Percentiles rank a stretch among this genome's conserved stretches.
phyloP scores from a whole-genome alignment of 2,113 vertebrate genomes.

The Alectura lathami region DNA sequence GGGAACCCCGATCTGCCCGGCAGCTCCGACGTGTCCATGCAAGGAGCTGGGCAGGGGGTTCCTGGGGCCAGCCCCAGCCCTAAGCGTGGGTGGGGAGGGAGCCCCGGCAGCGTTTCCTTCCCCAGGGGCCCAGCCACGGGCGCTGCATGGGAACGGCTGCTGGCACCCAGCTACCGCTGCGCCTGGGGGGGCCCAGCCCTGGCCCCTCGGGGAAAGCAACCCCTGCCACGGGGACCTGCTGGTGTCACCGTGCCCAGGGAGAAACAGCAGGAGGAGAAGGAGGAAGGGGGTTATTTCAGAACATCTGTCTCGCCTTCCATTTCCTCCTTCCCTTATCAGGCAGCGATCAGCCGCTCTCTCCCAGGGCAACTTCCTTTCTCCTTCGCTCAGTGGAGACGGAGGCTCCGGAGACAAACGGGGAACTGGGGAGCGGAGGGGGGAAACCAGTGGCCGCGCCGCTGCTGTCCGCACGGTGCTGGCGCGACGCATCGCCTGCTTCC shows the following conservation, averaged over 20 bases:
- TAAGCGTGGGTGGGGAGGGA: not conserved
- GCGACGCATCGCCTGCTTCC: constrained; percentile 5
- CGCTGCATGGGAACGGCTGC: not conserved
- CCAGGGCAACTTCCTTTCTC: constrained; percentile 45
- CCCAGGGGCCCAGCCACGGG: not conserved
- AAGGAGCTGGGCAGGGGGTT: not conserved
- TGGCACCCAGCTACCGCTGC: not conserved
- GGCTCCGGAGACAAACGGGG: constrained; percentile 1
- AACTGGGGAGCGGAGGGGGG: constrained; percentile 1
- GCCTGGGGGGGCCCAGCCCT: not conserved
- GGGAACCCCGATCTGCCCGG: not conserved
- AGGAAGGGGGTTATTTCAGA: not conserved
- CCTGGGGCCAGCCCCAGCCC: not conserved
- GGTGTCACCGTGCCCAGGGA: not conserved
- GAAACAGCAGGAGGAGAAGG: not conserved
- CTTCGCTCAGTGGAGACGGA: not conserved
- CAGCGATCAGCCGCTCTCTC: constrained; percentile 2
- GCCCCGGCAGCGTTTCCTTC: not conserved
- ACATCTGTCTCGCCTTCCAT: constrained; percentile 50
- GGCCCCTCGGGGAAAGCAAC: not conserved
- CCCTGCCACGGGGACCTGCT: too few species aligned
- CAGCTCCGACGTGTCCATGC: not conserved
- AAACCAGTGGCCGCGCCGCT: not conserved
- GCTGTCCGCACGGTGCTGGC: not conserved
- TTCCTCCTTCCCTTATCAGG: constrained; percentile 57